Conservation (phyloP, 2,113 vertebrate species). For the Phalacrocorax pelagicus region DNA sequence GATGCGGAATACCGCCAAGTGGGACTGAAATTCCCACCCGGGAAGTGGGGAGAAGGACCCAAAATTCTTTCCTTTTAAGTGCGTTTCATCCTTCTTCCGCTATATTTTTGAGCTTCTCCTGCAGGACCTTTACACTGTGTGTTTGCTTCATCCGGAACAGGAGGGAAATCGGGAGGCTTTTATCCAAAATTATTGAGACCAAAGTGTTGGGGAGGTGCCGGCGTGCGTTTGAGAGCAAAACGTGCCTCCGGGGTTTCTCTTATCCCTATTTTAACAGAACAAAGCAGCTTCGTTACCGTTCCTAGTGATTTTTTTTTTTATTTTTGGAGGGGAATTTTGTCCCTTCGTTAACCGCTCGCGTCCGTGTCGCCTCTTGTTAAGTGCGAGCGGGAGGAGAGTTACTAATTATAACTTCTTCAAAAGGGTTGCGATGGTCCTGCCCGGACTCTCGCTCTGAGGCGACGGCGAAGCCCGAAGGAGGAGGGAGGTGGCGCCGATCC, state of each 20-base stretch:
- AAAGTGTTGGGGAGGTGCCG: neutral
- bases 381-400: neutral
- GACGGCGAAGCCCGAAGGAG: neutral
- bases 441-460: neutral
- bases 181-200: neutral
- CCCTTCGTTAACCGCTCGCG: fast-evolving
- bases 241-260: no score
- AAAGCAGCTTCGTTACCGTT: fast-evolving
- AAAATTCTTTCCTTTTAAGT: neutral
- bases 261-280: neutral
- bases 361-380: neutral
- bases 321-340: neutral
- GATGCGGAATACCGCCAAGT: fast-evolving
- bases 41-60: no score
- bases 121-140: fast-evolving
- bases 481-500: neutral
- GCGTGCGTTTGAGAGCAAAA: neutral
- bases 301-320: neutral
- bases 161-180: fast-evolving
- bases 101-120: neutral
- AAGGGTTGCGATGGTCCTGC: neutral
- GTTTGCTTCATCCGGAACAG: fast-evolving
- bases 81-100: fast-evolving
- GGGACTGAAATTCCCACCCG: neutral
- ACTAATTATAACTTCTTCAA: neutral